Evolutionary conservation across 64 coral and sea anemone species (phyloP), one percentile per base, ranked within the genome.

Genomic region (Cladopsammia gracilis): DNA sequence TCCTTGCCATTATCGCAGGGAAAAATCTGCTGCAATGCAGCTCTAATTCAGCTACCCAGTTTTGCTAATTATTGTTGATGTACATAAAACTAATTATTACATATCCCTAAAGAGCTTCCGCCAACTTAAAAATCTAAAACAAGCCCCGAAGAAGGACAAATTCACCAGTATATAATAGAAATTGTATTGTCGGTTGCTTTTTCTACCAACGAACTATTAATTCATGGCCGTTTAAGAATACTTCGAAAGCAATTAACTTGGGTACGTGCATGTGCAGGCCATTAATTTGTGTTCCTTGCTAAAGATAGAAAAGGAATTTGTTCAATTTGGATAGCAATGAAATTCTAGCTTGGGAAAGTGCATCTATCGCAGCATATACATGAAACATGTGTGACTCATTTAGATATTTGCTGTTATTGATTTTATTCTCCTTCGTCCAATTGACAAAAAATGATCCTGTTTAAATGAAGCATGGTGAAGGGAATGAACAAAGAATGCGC

Each of bases 21-120:
- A 4, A 22, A 22, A 84, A 67, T 84, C 80, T 84, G 42, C 24
- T 10, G 60, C 3, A 64, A 82, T 46, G 7, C 57, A 3, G 11
- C 7, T 19, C 16, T 42, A 64, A 15, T 56, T 56, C 12, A 56
- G 7, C 25, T 22, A 13, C 5, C 24, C 25, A 61, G 18, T 48
- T 64, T 20, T 64, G 24, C 19, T 84, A 49, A 68, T 13, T 11
- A 67, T 50, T 23, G 61, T 52, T 84, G 80, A 84, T 61, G 19
- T 51, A 84, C n/a, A 46, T 12, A 84, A 68, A 46, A 11, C 58
- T 51, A 84, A 84, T 84, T 84, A 69, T 24, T 67, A 2, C 26
- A 46, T 19, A 46, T 7, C 25, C 45, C 14, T 84, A 61, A 25
- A 20, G 10, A 42, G 42, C 15, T 64, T 84, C 20, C 26, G 19